A percentile compares a stretch with the other conserved stretches of the same genome.
Evolutionary conservation across 2,113 vertebrate species (phyloP).

Genomic region (human): DNA sequence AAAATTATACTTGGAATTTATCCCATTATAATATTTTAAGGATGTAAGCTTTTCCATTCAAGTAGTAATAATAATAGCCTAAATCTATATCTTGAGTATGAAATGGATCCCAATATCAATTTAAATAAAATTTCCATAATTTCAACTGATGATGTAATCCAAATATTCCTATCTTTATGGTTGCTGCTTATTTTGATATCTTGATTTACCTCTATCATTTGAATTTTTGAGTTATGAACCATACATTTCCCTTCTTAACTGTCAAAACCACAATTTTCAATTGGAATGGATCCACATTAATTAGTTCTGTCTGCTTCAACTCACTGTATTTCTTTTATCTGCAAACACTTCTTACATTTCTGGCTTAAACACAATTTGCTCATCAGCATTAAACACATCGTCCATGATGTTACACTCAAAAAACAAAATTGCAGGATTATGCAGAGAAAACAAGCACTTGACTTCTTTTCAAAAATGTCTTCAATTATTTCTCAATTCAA

Average conservation of each 20-base stretch:
- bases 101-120: neutral
- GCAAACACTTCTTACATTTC: slow-evolving; percentile 41
- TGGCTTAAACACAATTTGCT: slow-evolving; percentile 3
- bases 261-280: fast-evolving
- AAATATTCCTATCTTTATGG: neutral
- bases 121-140: neutral
- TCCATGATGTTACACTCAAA: slow-evolving; percentile 11
- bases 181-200: neutral
- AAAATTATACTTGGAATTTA: neutral
- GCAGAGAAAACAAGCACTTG: slow-evolving; percentile 59
- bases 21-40: neutral
- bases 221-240: neutral
- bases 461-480: slow-evolving; percentile 57
- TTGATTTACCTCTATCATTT: neutral
- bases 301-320: neutral
- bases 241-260: neutral
- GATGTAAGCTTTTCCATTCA: neutral
- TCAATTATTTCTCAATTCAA: slow-evolving; percentile 69
- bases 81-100: neutral
- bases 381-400: slow-evolving; percentile 58
- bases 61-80: neutral
- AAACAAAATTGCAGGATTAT: slow-evolving; percentile 51
- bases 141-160: neutral
- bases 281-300: slow-evolving; percentile 38
- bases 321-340: neutral